Conservation (phyloP, 2,797 vertebrate species). For the Phrynocephalus forsythii region DNA sequence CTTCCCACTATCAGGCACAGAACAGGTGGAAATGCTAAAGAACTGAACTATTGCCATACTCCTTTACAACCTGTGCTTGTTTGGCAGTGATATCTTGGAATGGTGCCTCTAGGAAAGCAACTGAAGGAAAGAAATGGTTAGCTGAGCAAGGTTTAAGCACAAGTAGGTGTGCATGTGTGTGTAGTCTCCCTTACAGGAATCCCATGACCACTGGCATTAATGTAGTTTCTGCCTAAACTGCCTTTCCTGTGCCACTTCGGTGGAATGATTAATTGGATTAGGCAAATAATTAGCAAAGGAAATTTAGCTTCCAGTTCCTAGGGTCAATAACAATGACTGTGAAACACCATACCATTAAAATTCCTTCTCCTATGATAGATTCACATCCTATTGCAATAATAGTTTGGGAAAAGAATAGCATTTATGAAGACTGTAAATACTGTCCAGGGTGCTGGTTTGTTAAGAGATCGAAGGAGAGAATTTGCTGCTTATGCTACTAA, state of each 20-base stretch:
- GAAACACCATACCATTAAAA: slow-evolving; percentile 59
- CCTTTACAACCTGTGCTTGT: not conserved
- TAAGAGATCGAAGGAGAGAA: not conserved
- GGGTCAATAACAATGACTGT: not conserved
- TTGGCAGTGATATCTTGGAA: not conserved
- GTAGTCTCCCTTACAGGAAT: not conserved
- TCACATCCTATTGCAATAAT: slow-evolving; percentile 64
- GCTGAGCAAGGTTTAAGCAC: not conserved
- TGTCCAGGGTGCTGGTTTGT: slow-evolving; percentile 53
- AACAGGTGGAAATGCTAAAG: not conserved
- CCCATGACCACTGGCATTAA: not conserved
- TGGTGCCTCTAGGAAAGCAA: not conserved
- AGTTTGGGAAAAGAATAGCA: slow-evolving; percentile 68
- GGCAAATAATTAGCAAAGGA: slow-evolving; percentile 19
- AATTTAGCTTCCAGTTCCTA: slow-evolving; percentile 23
- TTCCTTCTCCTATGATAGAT: slow-evolving; percentile 65
- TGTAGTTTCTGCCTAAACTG: not conserved
- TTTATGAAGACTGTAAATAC: slow-evolving; percentile 65
- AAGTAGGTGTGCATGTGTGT: not conserved
- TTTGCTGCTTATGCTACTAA: not conserved
- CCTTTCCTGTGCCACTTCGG: not conserved
- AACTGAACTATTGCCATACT: too few relatives aligned
- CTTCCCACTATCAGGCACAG: not conserved
- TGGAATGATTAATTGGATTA: not conserved
- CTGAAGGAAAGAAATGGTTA: not conserved